Conservation (phyloP, 2,797 vertebrate species). For the Champsocephalus esox region DNA sequence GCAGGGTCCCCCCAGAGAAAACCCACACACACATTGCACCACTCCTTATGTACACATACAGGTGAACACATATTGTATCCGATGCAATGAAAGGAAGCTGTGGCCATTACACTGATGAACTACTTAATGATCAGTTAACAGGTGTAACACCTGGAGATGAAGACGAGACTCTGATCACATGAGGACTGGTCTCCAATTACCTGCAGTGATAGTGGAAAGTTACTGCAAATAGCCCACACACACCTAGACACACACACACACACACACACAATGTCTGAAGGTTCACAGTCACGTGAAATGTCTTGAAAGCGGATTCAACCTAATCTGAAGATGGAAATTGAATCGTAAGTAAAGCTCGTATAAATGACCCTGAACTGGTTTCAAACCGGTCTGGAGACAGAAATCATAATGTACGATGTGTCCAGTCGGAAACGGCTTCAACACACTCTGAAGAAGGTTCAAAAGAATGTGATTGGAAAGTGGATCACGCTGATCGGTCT, state of each 20-base stretch:
- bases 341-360: background rate
- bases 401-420: too few species aligned
- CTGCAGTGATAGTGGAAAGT: slow-evolving; percentile 55
- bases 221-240: slow-evolving; percentile 52
- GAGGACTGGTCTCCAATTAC: slow-evolving; percentile 57
- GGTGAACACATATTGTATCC: too few species aligned
- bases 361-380: background rate
- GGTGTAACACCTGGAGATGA: background rate
- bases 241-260: background rate
- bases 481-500: too few species aligned
- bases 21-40: slow-evolving; percentile 35
- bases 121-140: too few species aligned
- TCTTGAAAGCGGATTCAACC: background rate
- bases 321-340: too few species aligned
- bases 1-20: slow-evolving; percentile 51
- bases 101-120: too few species aligned
- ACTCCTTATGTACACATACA: background rate
- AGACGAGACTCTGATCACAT: slow-evolving; percentile 27
- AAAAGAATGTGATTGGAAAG: too few species aligned
- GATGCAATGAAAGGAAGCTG: too few species aligned
- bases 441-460: too few species aligned
- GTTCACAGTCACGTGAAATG: too few species aligned
- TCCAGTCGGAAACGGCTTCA: too few species aligned
- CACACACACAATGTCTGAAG: background rate
- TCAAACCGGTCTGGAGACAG: background rate